Evolutionary conservation across 2,797 vertebrate genomes (phyloP).

Genomic region (Apogon hyalosoma): DNA sequence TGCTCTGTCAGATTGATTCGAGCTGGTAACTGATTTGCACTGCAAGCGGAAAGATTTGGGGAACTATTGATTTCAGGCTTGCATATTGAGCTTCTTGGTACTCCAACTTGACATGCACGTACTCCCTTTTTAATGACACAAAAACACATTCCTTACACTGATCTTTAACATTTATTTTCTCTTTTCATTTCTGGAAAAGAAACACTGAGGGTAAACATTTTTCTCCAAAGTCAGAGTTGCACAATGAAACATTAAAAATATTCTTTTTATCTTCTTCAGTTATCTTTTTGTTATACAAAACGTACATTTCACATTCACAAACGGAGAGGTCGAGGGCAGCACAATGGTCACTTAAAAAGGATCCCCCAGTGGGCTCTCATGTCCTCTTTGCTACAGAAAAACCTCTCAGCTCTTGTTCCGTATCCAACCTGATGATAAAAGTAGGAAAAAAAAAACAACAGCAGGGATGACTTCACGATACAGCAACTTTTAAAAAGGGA

Average conservation of each 20-base stretch:
- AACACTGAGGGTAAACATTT: constrained; percentile 73
- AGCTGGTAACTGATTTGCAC: constrained; percentile 15
- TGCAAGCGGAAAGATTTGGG: constrained; percentile 9
- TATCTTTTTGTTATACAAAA: constrained; percentile 86
- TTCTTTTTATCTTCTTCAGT: constrained; percentile 83
- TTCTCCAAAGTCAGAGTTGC: constrained; percentile 76
- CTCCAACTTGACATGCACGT: neutral
- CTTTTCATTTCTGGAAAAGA: constrained; percentile 71
- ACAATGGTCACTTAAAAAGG: constrained; percentile 62
- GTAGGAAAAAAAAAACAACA: constrained; percentile 44
- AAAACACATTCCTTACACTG: constrained; percentile 30
- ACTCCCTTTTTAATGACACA: constrained; percentile 13
- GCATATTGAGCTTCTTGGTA: neutral
- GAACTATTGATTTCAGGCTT: constrained; percentile 23
- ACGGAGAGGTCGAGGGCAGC: constrained; percentile 65
- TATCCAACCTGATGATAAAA: constrained; percentile 12
- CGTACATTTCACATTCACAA: constrained; percentile 91
- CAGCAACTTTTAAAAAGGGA: constrained; percentile 49
- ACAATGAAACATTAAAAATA: constrained; percentile 91
- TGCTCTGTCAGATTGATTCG: constrained; percentile 23
- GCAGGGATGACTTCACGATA: constrained; percentile 51
- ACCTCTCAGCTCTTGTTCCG: constrained; percentile 1
- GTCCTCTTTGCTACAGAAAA: constrained; percentile 58
- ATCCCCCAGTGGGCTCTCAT: constrained; percentile 31
- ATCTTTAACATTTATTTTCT: constrained; percentile 65